Evolutionary conservation across 2,113 vertebrate species (phyloP).

Genomic region (Equus quagga): DNA sequence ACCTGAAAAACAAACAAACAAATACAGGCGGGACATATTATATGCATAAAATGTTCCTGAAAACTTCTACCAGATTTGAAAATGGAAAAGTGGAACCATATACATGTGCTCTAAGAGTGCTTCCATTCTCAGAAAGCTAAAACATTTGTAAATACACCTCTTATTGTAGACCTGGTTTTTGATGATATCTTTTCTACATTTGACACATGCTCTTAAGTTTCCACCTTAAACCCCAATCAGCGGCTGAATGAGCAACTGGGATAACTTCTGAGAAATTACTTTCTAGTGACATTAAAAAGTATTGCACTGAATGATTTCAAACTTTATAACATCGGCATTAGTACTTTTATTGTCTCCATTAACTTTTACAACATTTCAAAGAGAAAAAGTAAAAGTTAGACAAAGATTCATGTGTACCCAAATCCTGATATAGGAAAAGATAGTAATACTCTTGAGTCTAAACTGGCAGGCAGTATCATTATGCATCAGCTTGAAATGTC

Average conservation of each 20-base stretch:
- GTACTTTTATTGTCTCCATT: neutral
- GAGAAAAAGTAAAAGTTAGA: neutral
- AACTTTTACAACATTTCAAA: constrained; percentile 39
- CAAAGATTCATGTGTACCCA: neutral
- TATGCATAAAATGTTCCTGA: neutral
- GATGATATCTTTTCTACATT: neutral
- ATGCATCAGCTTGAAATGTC: neutral
- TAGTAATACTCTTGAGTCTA: neutral
- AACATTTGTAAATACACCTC: neutral
- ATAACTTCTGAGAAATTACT: no score
- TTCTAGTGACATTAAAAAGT: neutral
- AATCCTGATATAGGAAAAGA: neutral
- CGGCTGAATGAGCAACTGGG: neutral
- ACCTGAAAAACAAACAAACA: neutral
- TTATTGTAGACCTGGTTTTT: neutral
- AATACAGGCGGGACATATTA: neutral
- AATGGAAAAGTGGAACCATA: neutral
- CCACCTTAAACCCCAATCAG: neutral
- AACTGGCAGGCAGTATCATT: neutral
- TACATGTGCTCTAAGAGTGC: neutral
- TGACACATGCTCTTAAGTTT: neutral
- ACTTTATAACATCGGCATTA: neutral
- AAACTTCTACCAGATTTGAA: neutral
- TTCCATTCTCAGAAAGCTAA: neutral
- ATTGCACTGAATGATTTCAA: neutral